phyloP scores from a whole-genome alignment of 2,888 invertebrate species.

The Colostygia pectinataria region DNA sequence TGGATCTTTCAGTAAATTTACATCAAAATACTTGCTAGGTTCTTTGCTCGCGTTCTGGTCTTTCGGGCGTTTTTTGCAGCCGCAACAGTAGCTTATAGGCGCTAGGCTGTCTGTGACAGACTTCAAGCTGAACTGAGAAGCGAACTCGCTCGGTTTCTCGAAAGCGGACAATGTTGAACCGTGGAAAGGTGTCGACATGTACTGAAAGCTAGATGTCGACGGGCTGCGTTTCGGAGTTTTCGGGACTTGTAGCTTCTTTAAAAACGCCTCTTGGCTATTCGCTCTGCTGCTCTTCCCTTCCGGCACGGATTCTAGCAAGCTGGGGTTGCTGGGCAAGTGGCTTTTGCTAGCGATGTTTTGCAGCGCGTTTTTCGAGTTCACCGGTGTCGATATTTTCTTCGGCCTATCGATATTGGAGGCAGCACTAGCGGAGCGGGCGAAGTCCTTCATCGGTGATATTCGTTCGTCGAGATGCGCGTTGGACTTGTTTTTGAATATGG shows the following conservation, averaged over 20 bases:
- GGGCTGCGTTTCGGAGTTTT: slow-evolving; percentile 86
- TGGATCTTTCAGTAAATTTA: slow-evolving; percentile 88
- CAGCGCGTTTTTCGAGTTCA: slow-evolving; percentile 66
- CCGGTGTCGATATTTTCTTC: slow-evolving; percentile 67
- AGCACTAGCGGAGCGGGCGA: slow-evolving; percentile 88
- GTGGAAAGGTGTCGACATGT: slow-evolving; percentile 93
- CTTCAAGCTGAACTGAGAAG: slow-evolving; percentile 89
- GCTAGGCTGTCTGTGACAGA: slow-evolving; percentile 84
- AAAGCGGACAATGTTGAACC: slow-evolving; percentile 91
- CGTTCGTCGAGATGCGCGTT: slow-evolving; percentile 52
- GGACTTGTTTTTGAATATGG: slow-evolving; percentile 58
- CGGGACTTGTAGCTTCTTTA: slow-evolving; percentile 63
- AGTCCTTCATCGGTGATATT: slow-evolving; percentile 52
- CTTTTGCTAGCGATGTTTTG: slow-evolving; percentile 85
- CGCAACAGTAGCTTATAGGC: slow-evolving; percentile 69
- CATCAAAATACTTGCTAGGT: slow-evolving; percentile 88
- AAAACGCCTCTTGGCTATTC: slow-evolving; percentile 65
- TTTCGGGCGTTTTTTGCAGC: slow-evolving; percentile 59
- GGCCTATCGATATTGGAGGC: slow-evolving; percentile 80
- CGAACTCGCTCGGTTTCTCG: slow-evolving; percentile 89
- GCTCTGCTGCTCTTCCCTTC: slow-evolving; percentile 79
- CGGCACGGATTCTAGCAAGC: slow-evolving; percentile 86
- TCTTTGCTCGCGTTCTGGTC: slow-evolving; percentile 64
- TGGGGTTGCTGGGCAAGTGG: slow-evolving; percentile 86
- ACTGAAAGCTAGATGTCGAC: slow-evolving; percentile 92